Conservation (phyloP, 2,888 invertebrate species). For the Aphidius colemani region DNA sequence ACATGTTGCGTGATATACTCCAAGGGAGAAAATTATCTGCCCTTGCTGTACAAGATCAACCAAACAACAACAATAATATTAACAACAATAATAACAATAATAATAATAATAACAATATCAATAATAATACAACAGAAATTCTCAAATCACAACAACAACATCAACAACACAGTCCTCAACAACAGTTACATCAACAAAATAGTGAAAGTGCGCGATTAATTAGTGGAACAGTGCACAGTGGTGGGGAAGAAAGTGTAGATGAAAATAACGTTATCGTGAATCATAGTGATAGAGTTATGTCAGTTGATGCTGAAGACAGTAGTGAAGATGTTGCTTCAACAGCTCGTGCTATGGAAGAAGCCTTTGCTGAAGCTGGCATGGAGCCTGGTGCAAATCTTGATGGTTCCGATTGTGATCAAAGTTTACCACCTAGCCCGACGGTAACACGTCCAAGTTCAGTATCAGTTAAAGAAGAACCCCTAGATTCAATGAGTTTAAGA, state of each 20-base stretch:
- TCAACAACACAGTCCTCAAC: conserved; percentile 50
- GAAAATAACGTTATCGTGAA: conserved; percentile 52
- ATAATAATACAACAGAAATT: conserved; percentile 62
- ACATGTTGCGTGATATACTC: conserved; percentile 87
- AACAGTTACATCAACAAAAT: conserved; percentile 52
- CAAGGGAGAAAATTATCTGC: conserved; percentile 87
- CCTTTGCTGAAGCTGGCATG: conserved; percentile 68
- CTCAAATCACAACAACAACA: conserved; percentile 63
- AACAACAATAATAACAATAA: conserved; percentile 66
- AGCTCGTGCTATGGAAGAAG: conserved; percentile 65
- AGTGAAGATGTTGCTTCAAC: conserved; percentile 60
- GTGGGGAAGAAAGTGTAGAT: conserved; percentile 57
- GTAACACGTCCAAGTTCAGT: conserved; percentile 56
- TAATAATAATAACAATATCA: conserved; percentile 64
- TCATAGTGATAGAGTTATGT: conserved; percentile 56
- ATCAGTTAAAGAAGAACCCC: conserved; percentile 56
- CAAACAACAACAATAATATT: conserved; percentile 62
- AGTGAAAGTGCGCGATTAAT: conserved; percentile 57
- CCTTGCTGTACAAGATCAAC: conserved; percentile 72
- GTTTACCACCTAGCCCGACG: conserved; percentile 55
- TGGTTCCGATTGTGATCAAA: conserved; percentile 57
- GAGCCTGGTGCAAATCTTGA: conserved; percentile 59
- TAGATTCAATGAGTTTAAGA: conserved; percentile 52
- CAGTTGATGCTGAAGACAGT: conserved; percentile 58
- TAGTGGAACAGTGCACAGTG: conserved; percentile 58